phyloP scores from a whole-genome alignment of 1,140 invertebrate genomes.

The Listronotus bonariensis region DNA sequence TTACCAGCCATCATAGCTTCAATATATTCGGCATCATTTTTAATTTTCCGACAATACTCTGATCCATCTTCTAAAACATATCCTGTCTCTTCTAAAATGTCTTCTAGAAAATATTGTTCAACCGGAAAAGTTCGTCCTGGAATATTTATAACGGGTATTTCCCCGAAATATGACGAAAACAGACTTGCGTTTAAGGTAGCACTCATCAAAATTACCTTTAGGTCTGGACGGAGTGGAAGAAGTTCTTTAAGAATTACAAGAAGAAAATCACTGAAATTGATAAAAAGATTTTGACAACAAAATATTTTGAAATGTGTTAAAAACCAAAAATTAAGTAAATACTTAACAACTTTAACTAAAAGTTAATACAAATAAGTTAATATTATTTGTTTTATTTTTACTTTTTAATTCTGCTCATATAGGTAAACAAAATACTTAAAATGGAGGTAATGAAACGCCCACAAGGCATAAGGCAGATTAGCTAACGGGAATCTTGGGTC shows the following conservation, averaged over 20 bases:
- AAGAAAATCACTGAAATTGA: constrained; percentile 73
- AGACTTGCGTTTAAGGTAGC: constrained; percentile 81
- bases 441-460: too few species aligned
- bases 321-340: too few species aligned
- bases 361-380: too few species aligned
- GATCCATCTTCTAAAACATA: constrained; percentile 76
- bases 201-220: constrained; percentile 87
- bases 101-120: constrained; percentile 77
- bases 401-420: too few species aligned
- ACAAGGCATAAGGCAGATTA: too few species aligned
- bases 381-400: too few species aligned
- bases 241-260: constrained; percentile 79
- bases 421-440: too few species aligned
- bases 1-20: constrained; percentile 62
- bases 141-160: constrained; percentile 72
- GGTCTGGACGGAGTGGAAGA: constrained; percentile 67
- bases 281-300: constrained; percentile 17
- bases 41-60: constrained; percentile 67
- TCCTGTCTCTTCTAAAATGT: constrained; percentile 70
- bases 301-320: too few species aligned
- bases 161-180: constrained; percentile 79
- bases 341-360: too few species aligned
- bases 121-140: constrained; percentile 83
- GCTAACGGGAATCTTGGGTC: too few species aligned
- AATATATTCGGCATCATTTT: constrained; percentile 59